A percentile compares a stretch with the other conserved stretches of the same genome.
Evolutionary conservation across 2,113 vertebrate genomes (phyloP).

Genomic region (Nerophis ophidion): DNA sequence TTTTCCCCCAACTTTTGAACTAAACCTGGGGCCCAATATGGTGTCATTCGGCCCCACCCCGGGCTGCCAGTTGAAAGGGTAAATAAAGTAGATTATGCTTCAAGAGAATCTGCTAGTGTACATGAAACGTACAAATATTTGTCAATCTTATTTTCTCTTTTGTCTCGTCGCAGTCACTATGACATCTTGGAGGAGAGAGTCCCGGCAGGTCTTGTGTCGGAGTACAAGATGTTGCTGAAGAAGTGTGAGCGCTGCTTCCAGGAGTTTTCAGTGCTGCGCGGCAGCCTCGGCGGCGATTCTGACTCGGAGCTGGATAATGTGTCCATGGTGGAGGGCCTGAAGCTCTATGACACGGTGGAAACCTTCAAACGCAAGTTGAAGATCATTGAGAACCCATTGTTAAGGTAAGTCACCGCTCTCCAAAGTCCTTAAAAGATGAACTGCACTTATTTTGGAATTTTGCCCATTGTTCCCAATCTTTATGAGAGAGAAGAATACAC

Average conservation of each 20-base stretch:
- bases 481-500: too few species aligned
- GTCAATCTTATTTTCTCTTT: neutral
- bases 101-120: too few species aligned
- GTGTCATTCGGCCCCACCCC: too few species aligned
- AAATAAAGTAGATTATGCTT: too few species aligned
- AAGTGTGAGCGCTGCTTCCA: conserved; percentile 78
- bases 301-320: conserved; percentile 82
- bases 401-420: conserved; percentile 11
- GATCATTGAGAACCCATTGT: conserved; percentile 89
- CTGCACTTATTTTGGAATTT: too few species aligned
- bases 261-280: conserved; percentile 80
- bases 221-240: conserved; percentile 77
- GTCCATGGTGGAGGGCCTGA: conserved; percentile 90
- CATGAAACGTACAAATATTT: neutral
- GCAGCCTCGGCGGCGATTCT: conserved; percentile 71
- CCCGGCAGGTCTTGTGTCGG: conserved; percentile 80
- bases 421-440: too few species aligned
- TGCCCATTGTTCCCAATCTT: too few species aligned
- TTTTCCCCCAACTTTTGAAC: too few species aligned
- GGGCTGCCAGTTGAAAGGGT: too few species aligned
- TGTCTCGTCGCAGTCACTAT: conserved; percentile 74
- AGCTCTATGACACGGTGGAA: conserved; percentile 84
- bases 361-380: conserved; percentile 83
- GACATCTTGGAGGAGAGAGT: conserved; percentile 89
- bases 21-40: too few species aligned